Evolutionary conservation across 1,140 invertebrate genomes (phyloP).

Genomic region (Teleopsis dalmanni): DNA sequence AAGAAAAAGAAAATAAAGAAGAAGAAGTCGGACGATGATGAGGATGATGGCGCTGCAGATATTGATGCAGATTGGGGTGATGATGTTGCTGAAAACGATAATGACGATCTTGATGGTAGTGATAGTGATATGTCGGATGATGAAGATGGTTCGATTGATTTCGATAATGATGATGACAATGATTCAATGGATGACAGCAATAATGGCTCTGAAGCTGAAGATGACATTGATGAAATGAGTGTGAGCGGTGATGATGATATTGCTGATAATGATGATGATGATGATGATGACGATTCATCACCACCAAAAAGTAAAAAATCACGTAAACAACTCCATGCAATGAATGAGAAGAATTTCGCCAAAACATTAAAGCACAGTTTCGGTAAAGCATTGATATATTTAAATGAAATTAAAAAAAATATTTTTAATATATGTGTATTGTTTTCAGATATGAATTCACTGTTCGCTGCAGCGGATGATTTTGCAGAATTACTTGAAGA

Average conservation of each 20-base stretch:
- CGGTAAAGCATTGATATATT: conserved; percentile 19
- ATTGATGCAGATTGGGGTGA: conserved; percentile 25
- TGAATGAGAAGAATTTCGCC: conserved; percentile 25
- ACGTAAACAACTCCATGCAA: conserved; percentile 17
- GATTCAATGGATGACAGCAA: conserved; percentile 16
- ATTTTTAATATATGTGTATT: conserved; percentile 2
- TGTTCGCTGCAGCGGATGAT: conserved; percentile 67
- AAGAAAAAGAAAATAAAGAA: conserved; percentile 42
- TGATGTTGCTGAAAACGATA: conserved; percentile 33
- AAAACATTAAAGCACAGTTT: conserved; percentile 37
- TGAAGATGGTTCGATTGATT: conserved; percentile 31
- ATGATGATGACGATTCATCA: conserved; percentile 20
- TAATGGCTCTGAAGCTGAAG: conserved; percentile 8
- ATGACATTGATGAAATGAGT: conserved; percentile 11
- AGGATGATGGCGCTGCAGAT: conserved; percentile 23
- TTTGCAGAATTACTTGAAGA: conserved; percentile 65
- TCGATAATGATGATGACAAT: conserved; percentile 26
- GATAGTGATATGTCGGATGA: conserved; percentile 39
- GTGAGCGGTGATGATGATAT: conserved; percentile 2
- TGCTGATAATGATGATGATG: conserved; percentile 14
- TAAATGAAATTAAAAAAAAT: neutral
- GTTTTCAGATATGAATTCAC: conserved; percentile 44
- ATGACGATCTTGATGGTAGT: conserved; percentile 34
- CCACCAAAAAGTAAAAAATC: conserved; percentile 44
- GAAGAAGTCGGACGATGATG: conserved; percentile 39